phyloP scores from a whole-genome alignment of 2,113 vertebrate genomes.

The Callionymus lyra region DNA sequence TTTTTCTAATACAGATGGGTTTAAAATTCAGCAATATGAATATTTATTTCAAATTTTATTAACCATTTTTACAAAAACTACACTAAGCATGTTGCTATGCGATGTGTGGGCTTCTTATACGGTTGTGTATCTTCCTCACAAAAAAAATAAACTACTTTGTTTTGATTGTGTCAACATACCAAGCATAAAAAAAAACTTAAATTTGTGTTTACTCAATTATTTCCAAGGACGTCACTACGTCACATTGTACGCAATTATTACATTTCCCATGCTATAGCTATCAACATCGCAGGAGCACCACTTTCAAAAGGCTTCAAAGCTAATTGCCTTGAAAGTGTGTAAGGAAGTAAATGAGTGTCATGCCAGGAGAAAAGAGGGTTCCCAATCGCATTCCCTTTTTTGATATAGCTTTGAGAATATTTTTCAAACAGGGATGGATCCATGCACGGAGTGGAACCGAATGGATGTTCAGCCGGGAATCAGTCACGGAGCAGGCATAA shows the following conservation, averaged over 20 bases:
- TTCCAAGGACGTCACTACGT: too few relatives aligned
- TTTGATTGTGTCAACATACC: too few relatives aligned
- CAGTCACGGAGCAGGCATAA: conserved; percentile 38
- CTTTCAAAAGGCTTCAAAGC: conserved; percentile 71
- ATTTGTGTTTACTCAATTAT: too few relatives aligned
- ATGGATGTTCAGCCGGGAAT: conserved; percentile 49
- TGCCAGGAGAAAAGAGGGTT: conserved; percentile 61
- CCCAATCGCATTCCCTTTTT: conserved; percentile 60
- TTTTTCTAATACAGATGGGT: too few relatives aligned
- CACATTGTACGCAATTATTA: neutral
- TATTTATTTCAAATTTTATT: too few relatives aligned
- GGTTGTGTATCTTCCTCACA: too few relatives aligned
- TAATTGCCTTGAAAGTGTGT: conserved; percentile 74
- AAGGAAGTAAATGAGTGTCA: conserved; percentile 71
- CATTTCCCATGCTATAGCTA: conserved; percentile 65
- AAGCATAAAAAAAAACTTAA: too few relatives aligned
- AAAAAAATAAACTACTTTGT: too few relatives aligned
- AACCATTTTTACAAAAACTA: too few relatives aligned
- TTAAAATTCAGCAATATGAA: too few relatives aligned
- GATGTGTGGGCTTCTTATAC: too few relatives aligned
- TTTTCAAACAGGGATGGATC: conserved; percentile 42
- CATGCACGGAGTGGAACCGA: conserved; percentile 48
- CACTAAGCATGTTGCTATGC: too few relatives aligned
- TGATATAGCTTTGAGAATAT: conserved; percentile 52
- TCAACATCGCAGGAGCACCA: conserved; percentile 59